Percentiles rank a stretch among this genome's conserved stretches.
Evolutionary conservation across 2,113 vertebrate genomes (phyloP).

Genomic region (Thymallus thymallus): DNA sequence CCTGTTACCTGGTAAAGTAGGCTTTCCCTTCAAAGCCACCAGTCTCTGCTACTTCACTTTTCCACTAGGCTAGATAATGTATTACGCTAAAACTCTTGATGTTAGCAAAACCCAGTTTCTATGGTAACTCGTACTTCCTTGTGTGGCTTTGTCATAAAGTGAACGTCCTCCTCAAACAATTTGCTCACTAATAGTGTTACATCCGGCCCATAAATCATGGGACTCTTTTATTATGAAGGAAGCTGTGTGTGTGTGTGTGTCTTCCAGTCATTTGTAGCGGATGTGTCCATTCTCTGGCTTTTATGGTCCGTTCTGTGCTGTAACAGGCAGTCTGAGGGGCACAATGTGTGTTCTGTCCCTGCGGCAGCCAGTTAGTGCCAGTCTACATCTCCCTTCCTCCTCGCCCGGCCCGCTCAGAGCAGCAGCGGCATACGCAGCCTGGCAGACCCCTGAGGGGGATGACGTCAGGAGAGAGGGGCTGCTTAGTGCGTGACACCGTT

Average conservation of each 20-base stretch:
- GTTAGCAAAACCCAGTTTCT: conserved; percentile 20
- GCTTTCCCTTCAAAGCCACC: background rate
- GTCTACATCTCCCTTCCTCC: conserved; percentile 27
- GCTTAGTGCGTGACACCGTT: conserved; percentile 19
- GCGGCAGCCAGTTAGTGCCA: conserved; percentile 49
- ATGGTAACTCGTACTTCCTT: conserved; percentile 10
- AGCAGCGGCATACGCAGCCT: conserved; percentile 14
- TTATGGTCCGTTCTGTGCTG: conserved; percentile 42
- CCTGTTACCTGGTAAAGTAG: conserved; percentile 2
- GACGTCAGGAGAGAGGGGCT: conserved; percentile 11
- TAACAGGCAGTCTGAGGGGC: conserved; percentile 17
- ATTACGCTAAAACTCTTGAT: conserved; percentile 26
- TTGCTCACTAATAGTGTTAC: conserved; percentile 18
- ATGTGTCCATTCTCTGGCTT: conserved; percentile 38
- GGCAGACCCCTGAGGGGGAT: conserved; percentile 3
- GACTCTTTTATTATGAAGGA: background rate
- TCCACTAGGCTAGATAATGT: background rate
- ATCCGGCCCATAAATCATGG: background rate
- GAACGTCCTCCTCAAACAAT: conserved; percentile 18
- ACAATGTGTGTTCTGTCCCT: conserved; percentile 60
- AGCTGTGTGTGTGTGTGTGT: background rate
- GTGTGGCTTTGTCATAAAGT: conserved; percentile 16
- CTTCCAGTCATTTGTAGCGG: conserved; percentile 24
- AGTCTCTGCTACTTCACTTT: conserved; percentile 17
- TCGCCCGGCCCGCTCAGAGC: background rate